Evolutionary conservation across 2,888 invertebrate genomes (phyloP).

Genomic region (Ditylenchus weischeri): DNA sequence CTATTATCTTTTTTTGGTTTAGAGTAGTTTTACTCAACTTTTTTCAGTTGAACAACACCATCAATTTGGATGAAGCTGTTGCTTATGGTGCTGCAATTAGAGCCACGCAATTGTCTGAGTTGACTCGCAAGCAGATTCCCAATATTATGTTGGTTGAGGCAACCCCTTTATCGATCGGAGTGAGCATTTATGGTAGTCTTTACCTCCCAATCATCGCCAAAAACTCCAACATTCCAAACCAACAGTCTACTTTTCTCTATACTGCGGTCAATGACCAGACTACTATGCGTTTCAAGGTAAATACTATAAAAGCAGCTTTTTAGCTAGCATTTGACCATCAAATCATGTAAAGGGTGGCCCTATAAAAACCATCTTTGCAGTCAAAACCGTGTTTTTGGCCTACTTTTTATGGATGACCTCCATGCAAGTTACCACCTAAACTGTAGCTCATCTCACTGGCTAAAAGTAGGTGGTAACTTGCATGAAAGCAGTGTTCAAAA

Average conservation of each 20-base stretch:
- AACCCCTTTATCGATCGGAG: slow-evolving; percentile 72
- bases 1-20: no score
- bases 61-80: slow-evolving; percentile 11
- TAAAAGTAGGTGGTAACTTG: no score
- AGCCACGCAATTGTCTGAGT: slow-evolving; percentile 5
- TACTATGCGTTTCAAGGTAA: slow-evolving; percentile 4
- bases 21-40: no score
- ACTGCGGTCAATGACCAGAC: slow-evolving; percentile 6
- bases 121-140: not conserved
- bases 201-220: slow-evolving; percentile 88
- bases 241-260: slow-evolving; percentile 30
- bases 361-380: no score
- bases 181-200: slow-evolving; percentile 85
- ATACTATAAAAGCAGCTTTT: no score
- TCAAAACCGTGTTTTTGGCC: no score
- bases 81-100: slow-evolving; percentile 14
- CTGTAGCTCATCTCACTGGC: no score
- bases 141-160: slow-evolving; percentile 74
- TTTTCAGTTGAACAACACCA: not conserved
- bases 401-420: no score
- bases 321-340: no score
- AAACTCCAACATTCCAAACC: slow-evolving; percentile 60
- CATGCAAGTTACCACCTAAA: no score
- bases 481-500: no score
- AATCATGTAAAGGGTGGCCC: no score